Base-by-base conservation (phyloP, 1,140 invertebrate species). In the Camponotus vicinus region DNA sequence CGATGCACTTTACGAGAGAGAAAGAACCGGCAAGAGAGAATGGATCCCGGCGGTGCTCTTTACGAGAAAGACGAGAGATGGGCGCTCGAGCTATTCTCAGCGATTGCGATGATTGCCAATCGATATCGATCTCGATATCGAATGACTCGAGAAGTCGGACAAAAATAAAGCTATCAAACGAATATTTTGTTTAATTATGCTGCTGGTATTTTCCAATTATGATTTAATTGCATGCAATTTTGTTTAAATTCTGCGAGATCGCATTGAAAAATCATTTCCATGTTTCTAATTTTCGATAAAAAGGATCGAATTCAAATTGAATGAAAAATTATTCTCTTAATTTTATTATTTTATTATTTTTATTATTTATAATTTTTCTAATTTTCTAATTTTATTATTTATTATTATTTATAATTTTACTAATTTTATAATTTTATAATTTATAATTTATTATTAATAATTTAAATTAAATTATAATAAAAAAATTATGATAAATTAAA, bases 101-200 rank as follows among this genome's bases (percentile, higher is more conserved):
- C 52, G 85, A 91, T 88, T 89, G 15, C 18, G 87, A 91, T 85
- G 77, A 57, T 78, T 61, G 67, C 82, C 86, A 63, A 63, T 55
- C 64, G 55, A 40, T 40, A 52, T 78, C 57, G 49, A 82, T 85
- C 34, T 52, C 61, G 82, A 89, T 88, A 67, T 21, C 34, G 40
- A 59, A 52, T 3, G 11, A 18, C 0, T 69, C 80, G 77, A 67
- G 55, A 71, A 90, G 49, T 42, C 40, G 27, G 8, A 61, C 27
- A 32, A 61, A 52, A 45, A 73, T 37, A n/a, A 75, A 42, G n/a
- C 27, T 37, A 34, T 27, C 9, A 42, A n/a, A 59, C 49, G 9
- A 45, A 8, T 34, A 71, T 73, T 27, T 27, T 40, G 32, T 80
- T 6, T 80, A 83, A 61, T 40, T 18, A 45, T 11, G 11, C n/a